Evolutionary conservation across 2,888 invertebrate species (phyloP).

Genomic region (Apoderus coryli): DNA sequence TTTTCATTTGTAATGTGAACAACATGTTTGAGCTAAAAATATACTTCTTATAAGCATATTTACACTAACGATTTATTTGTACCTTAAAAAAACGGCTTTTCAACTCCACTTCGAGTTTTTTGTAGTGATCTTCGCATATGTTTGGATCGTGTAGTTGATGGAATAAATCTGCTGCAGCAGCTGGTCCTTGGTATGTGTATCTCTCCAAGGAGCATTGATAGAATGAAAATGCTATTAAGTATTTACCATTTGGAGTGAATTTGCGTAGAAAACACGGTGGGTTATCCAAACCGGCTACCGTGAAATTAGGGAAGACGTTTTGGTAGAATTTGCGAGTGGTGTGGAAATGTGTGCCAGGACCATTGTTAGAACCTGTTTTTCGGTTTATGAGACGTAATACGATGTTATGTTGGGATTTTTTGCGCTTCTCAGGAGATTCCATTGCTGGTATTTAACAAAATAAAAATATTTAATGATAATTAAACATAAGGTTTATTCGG

Average conservation of each 20-base stretch:
- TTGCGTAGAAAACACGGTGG: conserved; percentile 88
- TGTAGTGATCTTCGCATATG: conserved; percentile 45
- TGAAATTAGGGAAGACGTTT: conserved; percentile 84
- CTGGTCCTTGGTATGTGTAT: conserved; percentile 76
- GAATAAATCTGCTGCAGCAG: conserved; percentile 60
- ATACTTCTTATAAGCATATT: not conserved
- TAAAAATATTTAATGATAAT: too few relatives aligned
- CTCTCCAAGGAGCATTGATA: conserved; percentile 87
- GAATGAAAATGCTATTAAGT: conserved; percentile 73
- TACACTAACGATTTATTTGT: conserved; percentile 8
- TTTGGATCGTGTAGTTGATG: conserved; percentile 30
- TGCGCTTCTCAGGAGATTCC: conserved; percentile 41
- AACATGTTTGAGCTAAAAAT: conserved; percentile 53
- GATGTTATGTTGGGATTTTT: conserved; percentile 70
- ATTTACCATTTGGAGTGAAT: conserved; percentile 87
- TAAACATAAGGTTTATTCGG: too few relatives aligned
- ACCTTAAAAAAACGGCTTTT: conserved; percentile 73
- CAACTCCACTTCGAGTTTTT: conserved; percentile 52
- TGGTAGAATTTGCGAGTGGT: conserved; percentile 74
- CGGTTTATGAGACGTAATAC: conserved; percentile 58
- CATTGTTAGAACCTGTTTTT: conserved; percentile 57
- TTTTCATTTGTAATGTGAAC: conserved; percentile 70
- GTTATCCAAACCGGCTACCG: conserved; percentile 82
- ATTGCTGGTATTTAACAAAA: too few relatives aligned
- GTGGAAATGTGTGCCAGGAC: conserved; percentile 61